These are phyloP conservation scores for Brachionus plicatilis DNA, from an alignment of 1,140 invertebrate species.

Conservation along the genomic window DNA sequence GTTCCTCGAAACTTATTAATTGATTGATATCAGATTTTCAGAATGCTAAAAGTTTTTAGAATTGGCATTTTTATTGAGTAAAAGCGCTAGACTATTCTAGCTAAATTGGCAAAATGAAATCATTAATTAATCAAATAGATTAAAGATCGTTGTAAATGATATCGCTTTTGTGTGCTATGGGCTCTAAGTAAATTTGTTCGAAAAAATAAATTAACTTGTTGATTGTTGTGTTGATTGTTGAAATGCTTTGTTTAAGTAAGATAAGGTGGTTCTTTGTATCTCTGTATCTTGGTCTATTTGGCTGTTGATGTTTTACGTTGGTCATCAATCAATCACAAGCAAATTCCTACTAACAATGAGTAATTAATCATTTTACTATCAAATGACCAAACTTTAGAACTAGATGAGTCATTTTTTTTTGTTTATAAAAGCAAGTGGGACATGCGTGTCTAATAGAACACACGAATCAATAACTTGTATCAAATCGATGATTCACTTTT, in stretches of 20 bases:
- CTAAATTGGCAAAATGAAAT: background rate
- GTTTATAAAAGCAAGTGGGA: background rate
- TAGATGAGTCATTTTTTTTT: background rate
- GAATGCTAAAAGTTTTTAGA: slow-evolving; percentile 22
- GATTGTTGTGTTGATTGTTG: background rate
- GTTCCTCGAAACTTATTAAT: background rate
- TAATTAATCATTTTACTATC: background rate
- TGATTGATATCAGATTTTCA: slow-evolving; percentile 20
- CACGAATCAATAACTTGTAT: background rate
- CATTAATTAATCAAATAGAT: slow-evolving; percentile 6
- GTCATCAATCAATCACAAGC: background rate
- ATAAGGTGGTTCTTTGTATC: background rate
- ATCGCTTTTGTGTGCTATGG: background rate
- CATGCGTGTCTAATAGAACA: background rate
- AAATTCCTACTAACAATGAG: background rate
- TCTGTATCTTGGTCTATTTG: background rate
- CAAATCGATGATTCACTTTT: too few species aligned
- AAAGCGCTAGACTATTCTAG: background rate
- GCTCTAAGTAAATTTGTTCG: background rate
- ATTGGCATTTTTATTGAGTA: slow-evolving; percentile 6
- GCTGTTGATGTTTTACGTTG: background rate
- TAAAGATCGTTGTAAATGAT: slow-evolving; percentile 2
- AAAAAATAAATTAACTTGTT: background rate
- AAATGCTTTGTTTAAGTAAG: background rate
- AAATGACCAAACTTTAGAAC: background rate